Base-by-base conservation (phyloP, 2,797 vertebrate genomes). In the Podarcis lilfordi region DNA sequence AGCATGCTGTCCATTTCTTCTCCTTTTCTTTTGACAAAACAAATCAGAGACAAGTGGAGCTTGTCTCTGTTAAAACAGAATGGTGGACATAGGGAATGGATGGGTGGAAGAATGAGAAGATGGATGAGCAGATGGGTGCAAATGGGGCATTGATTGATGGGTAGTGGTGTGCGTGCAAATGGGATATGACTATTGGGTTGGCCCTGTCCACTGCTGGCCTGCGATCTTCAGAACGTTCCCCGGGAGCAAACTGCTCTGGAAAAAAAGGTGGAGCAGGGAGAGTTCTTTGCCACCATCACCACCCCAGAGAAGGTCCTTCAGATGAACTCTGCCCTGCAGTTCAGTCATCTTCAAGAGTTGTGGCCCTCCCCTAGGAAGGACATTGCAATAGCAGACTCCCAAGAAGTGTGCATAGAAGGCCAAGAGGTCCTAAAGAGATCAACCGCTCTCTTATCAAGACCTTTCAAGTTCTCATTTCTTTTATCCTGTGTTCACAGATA, bases 381-480 rank as follows among this genome's bases (percentile, higher is more conserved):
- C 89, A 66, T 86, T 75, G 90, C 77, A 9, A 88, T 80, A 89
- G 82, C 43, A 27, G 86, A 90, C 35, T 92, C 91, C 93, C 25
- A 61, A 5, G 78, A 93, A 85, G 84, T 88, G 1, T 79, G 82
- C 90, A 91, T 84, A 89, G 82, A 69, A 95, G 86, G 91, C 86
- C 91, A 93, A 80, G 88, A 92, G 92, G 89, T 89, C 92, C 93
- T 86, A 90, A 87, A 94, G 92, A 95, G 93, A 96, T 95, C 94
- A 95, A 95, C 94, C n/a, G 5, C 92, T 91, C 92, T 95, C 95
- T 95, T 95, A 95, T 95, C 94, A 94, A 86, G 72, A 90, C 92
- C 92, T 95, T 95, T 95, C 95, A 95, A 95, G 95, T 92, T 93
- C 90, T 92, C 94, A 91, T 93, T 94, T 93, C 94, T 96, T 95